Evolutionary conservation across 2,888 invertebrate genomes (phyloP), one percentile per base, ranked within the genome.

Genomic region (Rotaria sp.): DNA sequence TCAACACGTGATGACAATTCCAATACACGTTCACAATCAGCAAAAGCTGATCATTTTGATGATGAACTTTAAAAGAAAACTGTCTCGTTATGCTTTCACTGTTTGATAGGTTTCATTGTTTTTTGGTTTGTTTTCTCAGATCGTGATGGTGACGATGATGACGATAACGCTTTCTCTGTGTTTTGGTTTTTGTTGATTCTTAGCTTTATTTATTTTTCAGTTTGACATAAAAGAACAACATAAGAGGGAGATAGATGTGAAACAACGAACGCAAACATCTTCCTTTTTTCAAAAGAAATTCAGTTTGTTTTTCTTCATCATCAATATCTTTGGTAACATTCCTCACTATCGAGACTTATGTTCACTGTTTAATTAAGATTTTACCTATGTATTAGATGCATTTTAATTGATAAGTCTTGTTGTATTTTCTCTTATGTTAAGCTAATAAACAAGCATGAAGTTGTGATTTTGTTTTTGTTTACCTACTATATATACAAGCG

Each of bases 171-270:
- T 38, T 67, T 52, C 5, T 67, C 30, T 67, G 35, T 67, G 35
- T 38, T 67, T 24, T 67, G 18, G 35, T 21, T 67, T 59, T 35
- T 67, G 35, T 67, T 67, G 0, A 67, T 67, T 38, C 30, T 21
- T 67, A 35, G 67, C 67, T 67, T 67, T 67, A 67, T 59, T 59
- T 59, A 59, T 67, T 35, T 67, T 67, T 35, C 13, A 67, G 67
- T 67, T 67, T 67, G 67, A 67, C 35, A 35, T 35, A 21, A 15
- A 67, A 30, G 67, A 67, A 67, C 67, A 67, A 38, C 7, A 67
- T 38, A 21, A 21, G 18, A 67, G 13, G 21, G 15, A 21, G 24
- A 26, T 26, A 8, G 24, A 52, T 52, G 8, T 52, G 5, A 52
- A 52, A 52, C 24, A 52, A 24, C 24, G 24, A 52, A 24, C 8